Percentiles rank a stretch among this genome's conserved stretches.
Conservation (phyloP, 2,888 invertebrate species). For the Drosophila recens region DNA sequence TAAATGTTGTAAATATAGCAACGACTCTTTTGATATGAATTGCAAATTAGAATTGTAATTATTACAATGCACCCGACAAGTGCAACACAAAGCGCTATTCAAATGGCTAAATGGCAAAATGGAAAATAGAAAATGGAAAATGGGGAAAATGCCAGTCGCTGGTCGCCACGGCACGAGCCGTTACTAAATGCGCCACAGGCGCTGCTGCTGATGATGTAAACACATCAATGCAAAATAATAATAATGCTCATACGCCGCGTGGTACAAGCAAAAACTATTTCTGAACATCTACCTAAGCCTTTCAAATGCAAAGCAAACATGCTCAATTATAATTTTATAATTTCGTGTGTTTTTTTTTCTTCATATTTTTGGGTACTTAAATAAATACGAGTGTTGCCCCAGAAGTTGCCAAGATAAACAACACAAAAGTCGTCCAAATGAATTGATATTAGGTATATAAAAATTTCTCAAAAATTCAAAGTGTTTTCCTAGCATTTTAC, state of each 20-base stretch:
- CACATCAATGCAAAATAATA: conserved; percentile 50
- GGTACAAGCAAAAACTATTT: conserved; percentile 40
- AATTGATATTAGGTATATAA: neutral
- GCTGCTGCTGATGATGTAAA: conserved; percentile 57
- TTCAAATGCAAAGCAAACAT: conserved; percentile 15
- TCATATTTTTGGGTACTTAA: conserved; percentile 3
- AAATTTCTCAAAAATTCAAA: neutral
- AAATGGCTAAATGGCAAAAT: conserved; percentile 25
- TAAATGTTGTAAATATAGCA: conserved; percentile 69
- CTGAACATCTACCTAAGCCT: conserved; percentile 18
- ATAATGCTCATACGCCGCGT: conserved; percentile 58
- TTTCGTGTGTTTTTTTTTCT: neutral
- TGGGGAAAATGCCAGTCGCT: conserved; percentile 48
- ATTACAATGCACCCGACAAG: conserved; percentile 46
- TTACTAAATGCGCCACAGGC: conserved; percentile 31
- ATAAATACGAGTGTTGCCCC: neutral
- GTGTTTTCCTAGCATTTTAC: neutral
- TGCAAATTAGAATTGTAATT: conserved; percentile 72
- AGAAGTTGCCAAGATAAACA: neutral
- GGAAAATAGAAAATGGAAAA: conserved; percentile 31
- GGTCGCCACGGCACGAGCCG: conserved; percentile 24
- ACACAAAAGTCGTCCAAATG: neutral
- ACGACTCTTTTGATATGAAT: conserved; percentile 69
- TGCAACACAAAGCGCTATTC: conserved; percentile 44
- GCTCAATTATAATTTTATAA: neutral